These are phyloP conservation scores for Amphipoea lucens DNA, from an alignment of 2,888 invertebrate species.

Conservation along the genomic window DNA sequence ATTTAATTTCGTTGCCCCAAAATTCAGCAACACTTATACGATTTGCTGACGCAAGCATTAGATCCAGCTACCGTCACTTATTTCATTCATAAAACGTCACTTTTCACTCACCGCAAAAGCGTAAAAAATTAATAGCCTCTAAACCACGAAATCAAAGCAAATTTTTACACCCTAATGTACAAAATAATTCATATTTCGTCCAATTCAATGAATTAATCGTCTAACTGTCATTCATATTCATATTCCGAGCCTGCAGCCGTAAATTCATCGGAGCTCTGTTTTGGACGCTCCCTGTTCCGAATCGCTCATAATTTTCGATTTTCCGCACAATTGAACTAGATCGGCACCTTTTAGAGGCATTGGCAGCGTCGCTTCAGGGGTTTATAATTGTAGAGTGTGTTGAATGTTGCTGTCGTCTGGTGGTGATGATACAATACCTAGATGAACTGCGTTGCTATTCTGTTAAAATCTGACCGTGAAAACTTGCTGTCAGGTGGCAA, in stretches of 20 bases:
- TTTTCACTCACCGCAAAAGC: background rate
- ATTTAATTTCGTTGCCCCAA: background rate
- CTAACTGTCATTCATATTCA: conserved; percentile 77
- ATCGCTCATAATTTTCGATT: conserved; percentile 89
- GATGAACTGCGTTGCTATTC: background rate
- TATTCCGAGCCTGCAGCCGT: conserved; percentile 67
- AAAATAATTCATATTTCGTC: conserved; percentile 54
- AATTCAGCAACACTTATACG: background rate
- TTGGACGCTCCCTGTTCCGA: conserved; percentile 75
- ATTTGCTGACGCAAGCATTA: background rate
- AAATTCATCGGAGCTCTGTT: conserved; percentile 80
- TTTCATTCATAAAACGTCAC: background rate
- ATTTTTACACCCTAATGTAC: conserved; percentile 21
- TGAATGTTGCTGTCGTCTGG: conserved; percentile 29
- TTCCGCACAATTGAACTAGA: conserved; percentile 85
- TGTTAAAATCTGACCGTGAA: background rate
- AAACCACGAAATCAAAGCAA: background rate
- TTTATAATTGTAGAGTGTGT: conserved; percentile 56
- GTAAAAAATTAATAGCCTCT: background rate
- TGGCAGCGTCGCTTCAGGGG: conserved; percentile 44
- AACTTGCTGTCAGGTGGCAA: background rate
- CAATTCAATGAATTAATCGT: conserved; percentile 60
- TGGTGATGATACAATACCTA: background rate
- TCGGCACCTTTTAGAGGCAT: conserved; percentile 76
- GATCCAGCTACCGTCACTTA: background rate